These are phyloP conservation scores for Tachysurus fulvidraco DNA, from an alignment of 2,113 vertebrate genomes.

Conservation along the genomic window DNA sequence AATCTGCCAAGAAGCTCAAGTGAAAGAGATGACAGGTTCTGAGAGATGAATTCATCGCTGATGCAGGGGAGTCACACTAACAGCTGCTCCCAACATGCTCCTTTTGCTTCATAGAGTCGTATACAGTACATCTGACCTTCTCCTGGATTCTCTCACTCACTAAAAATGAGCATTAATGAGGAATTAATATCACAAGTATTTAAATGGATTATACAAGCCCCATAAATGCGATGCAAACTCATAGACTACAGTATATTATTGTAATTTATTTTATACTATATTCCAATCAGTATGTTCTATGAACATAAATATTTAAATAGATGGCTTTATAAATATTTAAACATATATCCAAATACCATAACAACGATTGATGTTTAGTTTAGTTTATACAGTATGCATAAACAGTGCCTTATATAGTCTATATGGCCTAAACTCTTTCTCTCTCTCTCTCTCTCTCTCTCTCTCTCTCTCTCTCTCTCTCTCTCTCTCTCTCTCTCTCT, in stretches of 20 bases:
- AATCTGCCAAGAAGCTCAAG: conserved; percentile 52
- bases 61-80: conserved; percentile 3
- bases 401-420: neutral
- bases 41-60: conserved; percentile 36
- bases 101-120: neutral
- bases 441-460: too few species aligned
- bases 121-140: neutral
- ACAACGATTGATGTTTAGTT: neutral
- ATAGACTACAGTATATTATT: neutral
- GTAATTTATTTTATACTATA: neutral
- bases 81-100: neutral
- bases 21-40: conserved; percentile 58
- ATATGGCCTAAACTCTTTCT: neutral
- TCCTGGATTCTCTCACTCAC: neutral
- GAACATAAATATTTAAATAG: neutral
- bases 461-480: too few species aligned
- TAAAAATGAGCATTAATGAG: neutral
- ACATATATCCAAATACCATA: neutral
- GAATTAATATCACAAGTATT: neutral
- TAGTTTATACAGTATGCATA: neutral
- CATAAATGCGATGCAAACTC: neutral
- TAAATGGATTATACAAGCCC: neutral
- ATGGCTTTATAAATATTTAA: neutral
- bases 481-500: too few species aligned
- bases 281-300: neutral